Percentiles rank a stretch among this genome's conserved stretches.
These are phyloP conservation scores for Torymus tubicola DNA, from an alignment of 2,888 invertebrate species.

Conservation along the genomic window DNA sequence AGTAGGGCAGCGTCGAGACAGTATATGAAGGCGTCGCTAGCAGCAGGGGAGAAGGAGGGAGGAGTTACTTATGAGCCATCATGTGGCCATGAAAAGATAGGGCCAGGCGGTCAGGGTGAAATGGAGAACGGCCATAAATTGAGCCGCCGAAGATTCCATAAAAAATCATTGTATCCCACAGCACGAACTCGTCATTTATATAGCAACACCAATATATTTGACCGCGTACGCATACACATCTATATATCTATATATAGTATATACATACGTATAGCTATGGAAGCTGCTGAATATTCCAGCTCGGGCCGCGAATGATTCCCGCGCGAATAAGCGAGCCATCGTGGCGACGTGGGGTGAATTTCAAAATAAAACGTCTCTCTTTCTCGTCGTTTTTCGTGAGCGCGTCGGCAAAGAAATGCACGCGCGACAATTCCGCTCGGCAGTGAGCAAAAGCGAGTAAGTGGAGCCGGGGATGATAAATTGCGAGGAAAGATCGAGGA, in stretches of 20 bases:
- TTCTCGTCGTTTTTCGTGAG: not conserved
- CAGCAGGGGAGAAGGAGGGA: too few relatives aligned
- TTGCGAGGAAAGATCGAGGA: constrained; percentile 31
- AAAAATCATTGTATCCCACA: constrained; percentile 1
- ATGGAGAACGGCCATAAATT: not conserved
- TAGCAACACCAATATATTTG: too few relatives aligned
- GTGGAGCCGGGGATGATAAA: constrained; percentile 30
- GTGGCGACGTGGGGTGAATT: constrained; percentile 17
- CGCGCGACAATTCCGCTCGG: constrained; percentile 23
- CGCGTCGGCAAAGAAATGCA: not conserved
- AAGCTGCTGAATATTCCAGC: constrained; percentile 9
- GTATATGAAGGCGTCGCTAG: too few relatives aligned
- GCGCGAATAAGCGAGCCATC: not conserved
- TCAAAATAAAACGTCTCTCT: not conserved
- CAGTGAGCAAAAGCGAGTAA: too few relatives aligned
- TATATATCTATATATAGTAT: too few relatives aligned
- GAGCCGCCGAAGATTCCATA: not conserved
- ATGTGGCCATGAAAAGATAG: too few relatives aligned
- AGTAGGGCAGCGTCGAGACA: too few relatives aligned
- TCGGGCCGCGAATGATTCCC: constrained; percentile 8
- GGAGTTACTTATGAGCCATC: too few relatives aligned
- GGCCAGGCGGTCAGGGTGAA: not conserved
- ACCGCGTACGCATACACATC: too few relatives aligned
- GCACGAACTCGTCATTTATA: not conserved
- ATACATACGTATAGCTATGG: not conserved